Conservation (phyloP, 2,888 invertebrate genomes). For the Muschampia plurimacula region DNA sequence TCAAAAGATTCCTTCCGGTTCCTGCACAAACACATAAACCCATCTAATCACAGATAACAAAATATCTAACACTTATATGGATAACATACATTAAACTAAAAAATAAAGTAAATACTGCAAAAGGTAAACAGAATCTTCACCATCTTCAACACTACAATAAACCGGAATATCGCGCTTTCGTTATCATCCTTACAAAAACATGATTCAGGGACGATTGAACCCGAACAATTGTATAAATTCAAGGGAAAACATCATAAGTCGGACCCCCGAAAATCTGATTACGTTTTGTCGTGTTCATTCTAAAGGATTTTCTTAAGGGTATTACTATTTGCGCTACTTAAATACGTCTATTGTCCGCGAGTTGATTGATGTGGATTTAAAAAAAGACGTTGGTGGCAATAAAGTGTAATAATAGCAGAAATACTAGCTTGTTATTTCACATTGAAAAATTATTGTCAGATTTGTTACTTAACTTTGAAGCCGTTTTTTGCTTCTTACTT, state of each 20-base stretch:
- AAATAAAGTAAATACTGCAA: too few species aligned
- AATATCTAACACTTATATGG: too few species aligned
- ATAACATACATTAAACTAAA: too few species aligned
- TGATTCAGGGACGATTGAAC: slow-evolving; percentile 18
- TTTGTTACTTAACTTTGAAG: too few species aligned
- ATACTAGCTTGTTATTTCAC: too few species aligned
- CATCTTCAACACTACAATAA: slow-evolving; percentile 1
- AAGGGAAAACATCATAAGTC: slow-evolving; percentile 24
- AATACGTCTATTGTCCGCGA: background rate
- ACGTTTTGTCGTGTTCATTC: slow-evolving; percentile 10
- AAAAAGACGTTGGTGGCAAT: too few species aligned
- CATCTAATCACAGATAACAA: too few species aligned
- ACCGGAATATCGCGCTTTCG: background rate
- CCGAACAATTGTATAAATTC: slow-evolving; percentile 27
- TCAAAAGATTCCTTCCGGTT: too few species aligned
- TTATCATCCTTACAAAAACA: slow-evolving; percentile 17
- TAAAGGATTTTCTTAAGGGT: background rate
- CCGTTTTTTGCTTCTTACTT: too few species aligned
- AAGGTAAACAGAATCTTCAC: background rate
- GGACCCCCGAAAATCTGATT: slow-evolving; percentile 20
- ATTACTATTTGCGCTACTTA: background rate
- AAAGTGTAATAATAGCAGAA: too few species aligned
- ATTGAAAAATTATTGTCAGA: too few species aligned
- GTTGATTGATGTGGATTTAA: background rate
- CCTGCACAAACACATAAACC: too few species aligned